Conservation (phyloP, 2,888 invertebrate species). For the Marasmarcha lunaedactyla region DNA sequence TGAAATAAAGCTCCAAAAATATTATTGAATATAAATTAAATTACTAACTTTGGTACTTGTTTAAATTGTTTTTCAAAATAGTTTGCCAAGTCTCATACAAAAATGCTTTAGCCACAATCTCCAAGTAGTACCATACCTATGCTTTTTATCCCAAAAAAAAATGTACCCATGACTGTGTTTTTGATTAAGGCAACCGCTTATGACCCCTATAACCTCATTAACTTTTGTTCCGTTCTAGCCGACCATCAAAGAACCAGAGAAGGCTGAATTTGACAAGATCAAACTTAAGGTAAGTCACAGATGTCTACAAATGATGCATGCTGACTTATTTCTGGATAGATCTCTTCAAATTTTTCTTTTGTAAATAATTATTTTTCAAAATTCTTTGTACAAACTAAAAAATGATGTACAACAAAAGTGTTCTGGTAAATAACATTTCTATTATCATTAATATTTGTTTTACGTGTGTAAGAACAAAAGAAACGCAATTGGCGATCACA, state of each 20-base stretch:
- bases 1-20: no score
- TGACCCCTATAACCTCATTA: constrained; percentile 19
- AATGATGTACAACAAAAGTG: constrained; percentile 36
- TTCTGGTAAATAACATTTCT: constrained; percentile 10
- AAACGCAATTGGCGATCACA: no score
- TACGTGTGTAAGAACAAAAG: no score
- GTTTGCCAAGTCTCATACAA: no score
- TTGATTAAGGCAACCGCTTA: no score
- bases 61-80: no score
- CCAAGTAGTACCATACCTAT: no score
- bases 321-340: constrained; percentile 1
- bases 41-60: no score
- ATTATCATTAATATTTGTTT: no score
- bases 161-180: no score
- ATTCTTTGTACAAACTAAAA: constrained; percentile 28
- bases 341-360: constrained; percentile 14
- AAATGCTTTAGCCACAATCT: no score
- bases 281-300: constrained; percentile 56
- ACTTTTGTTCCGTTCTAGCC: constrained; percentile 48
- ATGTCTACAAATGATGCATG: constrained; percentile 21
- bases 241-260: constrained; percentile 45
- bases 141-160: background rate
- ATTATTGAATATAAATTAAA: no score
- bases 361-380: constrained; percentile 23
- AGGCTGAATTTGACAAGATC: constrained; percentile 39